Evolutionary conservation across 1,140 invertebrate genomes (phyloP).

Genomic region (Nilaparvata lugens): DNA sequence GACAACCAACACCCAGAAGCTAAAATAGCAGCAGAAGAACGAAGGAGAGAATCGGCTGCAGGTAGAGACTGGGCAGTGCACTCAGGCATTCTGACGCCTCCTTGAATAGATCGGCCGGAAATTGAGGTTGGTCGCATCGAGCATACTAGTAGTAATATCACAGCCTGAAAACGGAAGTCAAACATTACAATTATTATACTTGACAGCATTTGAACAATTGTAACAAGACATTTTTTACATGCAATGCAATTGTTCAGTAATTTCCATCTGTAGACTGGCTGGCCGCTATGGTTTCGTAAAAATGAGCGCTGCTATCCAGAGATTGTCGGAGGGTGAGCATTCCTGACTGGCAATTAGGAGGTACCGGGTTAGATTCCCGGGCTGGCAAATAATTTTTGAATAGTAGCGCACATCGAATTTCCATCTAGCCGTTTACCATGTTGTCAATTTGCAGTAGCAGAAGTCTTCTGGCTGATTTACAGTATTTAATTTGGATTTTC

Average conservation of each 20-base stretch:
- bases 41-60: constrained; percentile 83
- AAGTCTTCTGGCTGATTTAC: no score
- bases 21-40: constrained; percentile 67
- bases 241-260: no score
- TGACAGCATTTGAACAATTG: constrained; percentile 8
- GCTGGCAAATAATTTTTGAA: no score
- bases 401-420: no score
- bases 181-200: background rate
- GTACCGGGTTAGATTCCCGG: no score
- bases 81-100: constrained; percentile 79
- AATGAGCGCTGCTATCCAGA: no score
- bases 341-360: background rate
- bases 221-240: background rate
- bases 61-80: constrained; percentile 71
- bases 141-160: constrained; percentile 68
- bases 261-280: no score
- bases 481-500: no score
- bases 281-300: no score
- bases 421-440: no score
- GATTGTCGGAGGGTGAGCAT: no score
- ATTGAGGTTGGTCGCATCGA: constrained; percentile 71
- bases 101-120: constrained; percentile 74
- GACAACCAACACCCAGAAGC: constrained; percentile 77
- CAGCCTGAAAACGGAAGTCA: constrained; percentile 51
- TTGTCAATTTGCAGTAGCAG: no score